A percentile compares a stretch with the other conserved stretches of the same genome.
Conservation (phyloP, 2,888 invertebrate species). For the Pocota personata region DNA sequence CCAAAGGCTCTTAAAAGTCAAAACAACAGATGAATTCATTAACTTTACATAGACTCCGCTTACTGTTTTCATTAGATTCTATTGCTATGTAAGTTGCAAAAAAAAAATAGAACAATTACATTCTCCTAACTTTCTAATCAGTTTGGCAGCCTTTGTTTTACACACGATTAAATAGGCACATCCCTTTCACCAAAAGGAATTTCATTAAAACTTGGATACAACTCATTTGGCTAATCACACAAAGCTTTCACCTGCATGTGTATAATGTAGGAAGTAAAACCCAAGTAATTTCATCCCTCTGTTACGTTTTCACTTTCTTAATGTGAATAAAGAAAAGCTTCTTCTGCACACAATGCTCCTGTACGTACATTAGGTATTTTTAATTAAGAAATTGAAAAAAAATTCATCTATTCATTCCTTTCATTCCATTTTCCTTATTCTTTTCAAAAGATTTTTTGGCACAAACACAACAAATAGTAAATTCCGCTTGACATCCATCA, state of each 20-base stretch:
- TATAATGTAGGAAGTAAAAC: not conserved
- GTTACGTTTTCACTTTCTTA: not conserved
- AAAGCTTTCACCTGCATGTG: slow-evolving; percentile 5
- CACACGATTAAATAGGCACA: not conserved
- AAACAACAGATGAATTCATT: not conserved
- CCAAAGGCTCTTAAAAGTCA: not conserved
- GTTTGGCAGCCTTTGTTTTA: not conserved
- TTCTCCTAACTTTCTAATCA: not conserved
- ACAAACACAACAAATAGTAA: not conserved
- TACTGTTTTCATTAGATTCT: not conserved
- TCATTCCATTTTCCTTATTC: not conserved
- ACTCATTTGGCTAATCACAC: slow-evolving; percentile 29
- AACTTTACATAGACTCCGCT: not conserved
- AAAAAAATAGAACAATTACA: not conserved
- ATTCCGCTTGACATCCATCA: slow-evolving; percentile 16
- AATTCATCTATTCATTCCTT: not conserved
- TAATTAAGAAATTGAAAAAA: slow-evolving; percentile 35
- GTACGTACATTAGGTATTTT: slow-evolving; percentile 9
- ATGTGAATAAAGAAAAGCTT: not conserved
- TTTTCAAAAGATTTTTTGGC: not conserved
- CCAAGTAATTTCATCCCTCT: not conserved
- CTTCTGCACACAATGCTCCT: not conserved
- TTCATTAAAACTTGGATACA: slow-evolving; percentile 50
- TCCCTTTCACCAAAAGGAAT: not conserved
- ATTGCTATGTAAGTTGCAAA: not conserved